phyloP scores from a whole-genome alignment of 2,113 vertebrate species.

The Romanogobio albipinnatus region DNA sequence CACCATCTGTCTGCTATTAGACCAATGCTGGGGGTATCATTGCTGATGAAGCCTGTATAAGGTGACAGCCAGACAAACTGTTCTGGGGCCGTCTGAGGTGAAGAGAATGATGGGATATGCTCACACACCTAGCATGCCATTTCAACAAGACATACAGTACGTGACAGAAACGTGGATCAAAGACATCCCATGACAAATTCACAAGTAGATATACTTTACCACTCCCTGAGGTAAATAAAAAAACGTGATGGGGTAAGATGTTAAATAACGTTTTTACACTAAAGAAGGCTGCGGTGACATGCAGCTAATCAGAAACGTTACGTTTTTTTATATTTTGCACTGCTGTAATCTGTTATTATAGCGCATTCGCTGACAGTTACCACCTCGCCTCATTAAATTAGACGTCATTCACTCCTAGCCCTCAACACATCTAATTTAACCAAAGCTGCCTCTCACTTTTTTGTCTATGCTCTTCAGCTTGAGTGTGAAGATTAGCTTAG shows the following conservation, averaged over 20 bases:
- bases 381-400: constrained; percentile 21
- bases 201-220: not conserved
- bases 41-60: constrained; percentile 72
- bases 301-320: constrained; percentile 21
- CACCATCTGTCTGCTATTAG: constrained; percentile 73
- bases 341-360: constrained; percentile 14
- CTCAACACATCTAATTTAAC: constrained; percentile 33
- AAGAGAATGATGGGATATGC: constrained; percentile 48
- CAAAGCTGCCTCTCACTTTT: constrained; percentile 34
- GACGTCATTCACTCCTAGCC: not conserved
- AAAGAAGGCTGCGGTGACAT: constrained; percentile 38
- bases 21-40: constrained; percentile 61
- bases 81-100: constrained; percentile 68
- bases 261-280: constrained; percentile 70
- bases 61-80: constrained; percentile 65
- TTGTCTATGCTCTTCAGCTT: not conserved
- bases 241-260: constrained; percentile 53
- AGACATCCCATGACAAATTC: not conserved
- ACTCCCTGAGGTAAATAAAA: not conserved
- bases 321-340: not conserved
- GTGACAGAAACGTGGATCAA: not conserved
- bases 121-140: not conserved
- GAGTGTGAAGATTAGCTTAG: constrained; percentile 33
- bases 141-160: not conserved
- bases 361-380: not conserved